Conservation (phyloP, 2,888 invertebrate species). For the Diarsia mendica region DNA sequence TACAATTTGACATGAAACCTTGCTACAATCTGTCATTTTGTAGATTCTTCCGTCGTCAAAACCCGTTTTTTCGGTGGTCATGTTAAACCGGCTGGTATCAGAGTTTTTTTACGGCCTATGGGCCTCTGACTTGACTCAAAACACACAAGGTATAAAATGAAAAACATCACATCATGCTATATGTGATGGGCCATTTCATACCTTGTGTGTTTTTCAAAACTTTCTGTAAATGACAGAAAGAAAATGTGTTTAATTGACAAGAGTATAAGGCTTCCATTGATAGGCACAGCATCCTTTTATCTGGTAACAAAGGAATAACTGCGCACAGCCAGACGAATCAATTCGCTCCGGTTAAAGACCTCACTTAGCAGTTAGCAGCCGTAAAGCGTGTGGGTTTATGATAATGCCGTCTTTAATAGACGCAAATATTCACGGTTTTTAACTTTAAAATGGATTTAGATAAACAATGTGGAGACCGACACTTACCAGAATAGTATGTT, state of each 20-base stretch:
- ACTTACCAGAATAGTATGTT: neutral
- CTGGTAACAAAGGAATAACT: neutral
- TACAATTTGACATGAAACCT: too few relatives aligned
- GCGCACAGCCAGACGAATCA: slow-evolving; percentile 26
- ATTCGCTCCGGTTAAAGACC: slow-evolving; percentile 35
- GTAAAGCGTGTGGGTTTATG: slow-evolving; percentile 16
- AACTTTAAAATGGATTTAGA: neutral
- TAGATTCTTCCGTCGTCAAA: too few relatives aligned
- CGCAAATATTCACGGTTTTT: neutral
- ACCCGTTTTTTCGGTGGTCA: too few relatives aligned
- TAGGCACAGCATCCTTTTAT: neutral
- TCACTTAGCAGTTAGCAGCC: slow-evolving; percentile 15
- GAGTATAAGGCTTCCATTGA: too few relatives aligned
- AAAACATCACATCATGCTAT: too few relatives aligned
- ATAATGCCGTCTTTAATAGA: slow-evolving; percentile 11
- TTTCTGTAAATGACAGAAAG: too few relatives aligned
- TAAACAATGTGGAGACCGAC: neutral
- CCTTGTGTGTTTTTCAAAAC: neutral
- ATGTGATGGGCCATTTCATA: neutral
- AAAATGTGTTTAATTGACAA: neutral
- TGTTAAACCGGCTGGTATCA: too few relatives aligned
- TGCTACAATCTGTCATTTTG: too few relatives aligned
- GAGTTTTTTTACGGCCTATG: too few relatives aligned
- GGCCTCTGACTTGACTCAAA: neutral
- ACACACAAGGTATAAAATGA: too few relatives aligned